These are phyloP conservation scores for Catagonus wagneri DNA, from an alignment of 2,113 vertebrate genomes.

Conservation along the genomic window DNA sequence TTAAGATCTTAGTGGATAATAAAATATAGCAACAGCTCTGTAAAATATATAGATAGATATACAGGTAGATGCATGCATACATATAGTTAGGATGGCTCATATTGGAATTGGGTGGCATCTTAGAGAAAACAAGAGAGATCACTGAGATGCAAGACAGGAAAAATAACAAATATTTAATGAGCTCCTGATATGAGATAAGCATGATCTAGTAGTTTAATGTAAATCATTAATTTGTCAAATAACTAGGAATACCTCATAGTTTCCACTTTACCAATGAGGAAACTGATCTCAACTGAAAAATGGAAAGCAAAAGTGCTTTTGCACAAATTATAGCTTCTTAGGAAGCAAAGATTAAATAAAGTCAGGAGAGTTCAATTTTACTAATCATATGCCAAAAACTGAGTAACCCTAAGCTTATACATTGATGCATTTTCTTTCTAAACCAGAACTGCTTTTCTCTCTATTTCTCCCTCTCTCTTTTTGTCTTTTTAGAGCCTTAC, in stretches of 20 bases:
- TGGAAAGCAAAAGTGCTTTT: background rate
- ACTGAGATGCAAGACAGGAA: background rate
- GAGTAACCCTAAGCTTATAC: background rate
- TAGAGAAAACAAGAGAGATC: background rate
- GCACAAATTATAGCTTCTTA: background rate
- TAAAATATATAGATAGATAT: background rate
- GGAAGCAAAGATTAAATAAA: background rate
- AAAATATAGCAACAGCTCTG: background rate
- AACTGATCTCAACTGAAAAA: background rate
- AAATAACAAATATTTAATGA: background rate
- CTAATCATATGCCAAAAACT: background rate
- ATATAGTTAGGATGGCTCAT: too few relatives aligned
- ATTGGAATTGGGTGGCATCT: background rate
- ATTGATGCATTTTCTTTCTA: background rate
- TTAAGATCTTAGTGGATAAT: background rate
- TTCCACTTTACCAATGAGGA: background rate
- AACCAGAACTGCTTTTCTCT: too few relatives aligned
- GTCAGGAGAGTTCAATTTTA: background rate
- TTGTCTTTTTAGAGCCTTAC: too few relatives aligned
- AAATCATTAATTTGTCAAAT: background rate
- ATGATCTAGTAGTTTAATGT: background rate
- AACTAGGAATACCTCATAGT: background rate
- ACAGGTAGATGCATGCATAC: too few relatives aligned
- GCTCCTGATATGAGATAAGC: background rate
- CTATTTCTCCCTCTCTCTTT: too few relatives aligned